phyloP scores from a whole-genome alignment of 2,888 invertebrate genomes.

The Ennomos quercinarius region DNA sequence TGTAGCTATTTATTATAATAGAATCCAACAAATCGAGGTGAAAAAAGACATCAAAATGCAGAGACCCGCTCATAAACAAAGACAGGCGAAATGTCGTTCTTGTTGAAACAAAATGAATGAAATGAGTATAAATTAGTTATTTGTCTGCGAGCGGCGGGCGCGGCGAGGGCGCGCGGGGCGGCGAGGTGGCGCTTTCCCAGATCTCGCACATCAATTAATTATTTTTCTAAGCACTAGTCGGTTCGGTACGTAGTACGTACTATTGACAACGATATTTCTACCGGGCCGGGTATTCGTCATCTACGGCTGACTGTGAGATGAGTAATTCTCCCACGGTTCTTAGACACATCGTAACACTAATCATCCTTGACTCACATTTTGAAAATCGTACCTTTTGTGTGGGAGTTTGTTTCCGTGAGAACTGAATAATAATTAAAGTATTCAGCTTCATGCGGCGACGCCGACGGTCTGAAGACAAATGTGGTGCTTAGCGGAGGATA shows the following conservation, averaged over 20 bases:
- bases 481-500: constrained; percentile 13
- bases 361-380: constrained; percentile 82
- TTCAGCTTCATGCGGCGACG: constrained; percentile 58
- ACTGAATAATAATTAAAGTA: constrained; percentile 61
- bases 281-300: constrained; percentile 54
- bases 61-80: constrained; percentile 51
- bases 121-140: constrained; percentile 54
- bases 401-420: constrained; percentile 78
- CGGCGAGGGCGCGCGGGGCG: constrained; percentile 44
- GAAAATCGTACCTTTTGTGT: constrained; percentile 80
- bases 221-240: constrained; percentile 47
- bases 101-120: constrained; percentile 62
- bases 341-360: constrained; percentile 67
- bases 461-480: constrained; percentile 42
- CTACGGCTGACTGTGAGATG: constrained; percentile 56
- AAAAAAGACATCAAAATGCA: constrained; percentile 57
- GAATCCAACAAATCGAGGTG: constrained; percentile 23
- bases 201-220: constrained; percentile 50
- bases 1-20: constrained; percentile 34
- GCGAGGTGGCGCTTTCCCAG: constrained; percentile 54
- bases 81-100: constrained; percentile 51
- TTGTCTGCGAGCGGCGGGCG: constrained; percentile 37
- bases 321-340: constrained; percentile 75
- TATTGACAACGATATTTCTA: constrained; percentile 57
- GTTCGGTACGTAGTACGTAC: constrained; percentile 38